Conservation (phyloP, 2,888 invertebrate species). For the Bellardia pandia region DNA sequence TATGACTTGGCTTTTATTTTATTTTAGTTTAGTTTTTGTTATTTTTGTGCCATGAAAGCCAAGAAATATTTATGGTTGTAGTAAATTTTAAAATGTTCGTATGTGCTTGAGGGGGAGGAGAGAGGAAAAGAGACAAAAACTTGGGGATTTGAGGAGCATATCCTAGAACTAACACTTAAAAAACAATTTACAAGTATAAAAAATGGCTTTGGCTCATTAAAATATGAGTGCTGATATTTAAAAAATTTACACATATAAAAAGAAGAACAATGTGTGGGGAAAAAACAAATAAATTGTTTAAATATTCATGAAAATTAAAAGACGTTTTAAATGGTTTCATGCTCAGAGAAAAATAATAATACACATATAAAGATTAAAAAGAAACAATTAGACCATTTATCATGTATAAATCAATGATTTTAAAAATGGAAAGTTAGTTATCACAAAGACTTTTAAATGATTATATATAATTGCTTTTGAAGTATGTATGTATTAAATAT, state of each 20-base stretch:
- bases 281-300: slow-evolving; percentile 9
- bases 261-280: slow-evolving; percentile 15
- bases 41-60: slow-evolving; percentile 8
- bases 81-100: not conserved
- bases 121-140: not conserved
- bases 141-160: slow-evolving; percentile 2
- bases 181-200: slow-evolving; percentile 66
- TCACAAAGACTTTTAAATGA: too few species aligned
- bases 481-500: too few species aligned
- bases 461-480: too few species aligned
- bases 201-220: slow-evolving; percentile 67
- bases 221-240: slow-evolving; percentile 55
- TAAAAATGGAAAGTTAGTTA: too few species aligned
- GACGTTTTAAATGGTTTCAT: slow-evolving; percentile 4
- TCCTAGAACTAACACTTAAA: slow-evolving; percentile 56
- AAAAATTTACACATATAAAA: not conserved
- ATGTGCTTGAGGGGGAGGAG: not conserved
- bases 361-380: not conserved
- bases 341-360: not conserved
- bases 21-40: not conserved
- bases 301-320: slow-evolving; percentile 31
- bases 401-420: too few species aligned
- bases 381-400: too few species aligned
- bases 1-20: slow-evolving; percentile 35
- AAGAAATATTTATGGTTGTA: slow-evolving; percentile 46